Conservation (phyloP, 1,140 invertebrate species). For the Pollicipes pollicipes region DNA sequence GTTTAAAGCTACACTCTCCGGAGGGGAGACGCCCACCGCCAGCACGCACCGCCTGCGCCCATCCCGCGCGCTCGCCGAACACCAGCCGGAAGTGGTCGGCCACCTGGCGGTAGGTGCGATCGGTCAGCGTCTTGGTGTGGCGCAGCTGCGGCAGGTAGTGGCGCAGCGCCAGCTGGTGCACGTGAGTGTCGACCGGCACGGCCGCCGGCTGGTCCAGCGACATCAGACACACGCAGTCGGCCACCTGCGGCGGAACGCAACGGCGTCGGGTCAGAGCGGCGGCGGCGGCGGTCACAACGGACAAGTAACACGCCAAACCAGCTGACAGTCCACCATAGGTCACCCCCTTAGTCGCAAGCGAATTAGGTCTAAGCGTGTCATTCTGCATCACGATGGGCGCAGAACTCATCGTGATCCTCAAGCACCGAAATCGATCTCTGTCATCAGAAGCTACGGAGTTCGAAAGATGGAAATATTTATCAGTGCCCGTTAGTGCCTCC, state of each 20-base stretch:
- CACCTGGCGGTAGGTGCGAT: constrained; percentile 68
- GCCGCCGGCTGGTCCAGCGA: constrained; percentile 72
- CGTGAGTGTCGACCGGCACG: constrained; percentile 91
- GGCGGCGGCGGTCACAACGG: too few relatives aligned
- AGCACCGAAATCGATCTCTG: too few relatives aligned
- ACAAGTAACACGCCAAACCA: too few relatives aligned
- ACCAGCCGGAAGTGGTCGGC: constrained; percentile 55
- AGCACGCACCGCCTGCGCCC: constrained; percentile 71
- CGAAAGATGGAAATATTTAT: too few relatives aligned
- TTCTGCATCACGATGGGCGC: too few relatives aligned
- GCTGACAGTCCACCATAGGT: too few relatives aligned
- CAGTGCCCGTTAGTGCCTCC: too few relatives aligned
- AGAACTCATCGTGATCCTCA: too few relatives aligned
- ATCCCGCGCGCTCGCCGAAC: constrained; percentile 77
- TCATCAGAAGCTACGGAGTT: too few relatives aligned
- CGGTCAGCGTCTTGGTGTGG: constrained; percentile 57
- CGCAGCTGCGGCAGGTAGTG: constrained; percentile 63
- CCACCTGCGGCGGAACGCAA: constrained; percentile 41
- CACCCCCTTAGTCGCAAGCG: too few relatives aligned
- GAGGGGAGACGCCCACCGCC: constrained; percentile 1
- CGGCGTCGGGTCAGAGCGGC: not conserved
- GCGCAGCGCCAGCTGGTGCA: constrained; percentile 71
- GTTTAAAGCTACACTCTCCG: too few relatives aligned
- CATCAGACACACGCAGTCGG: constrained; percentile 98
- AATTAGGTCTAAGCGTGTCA: too few relatives aligned